These are phyloP conservation scores for Zapus hudsonius DNA, from an alignment of 2,113 vertebrate genomes.

Conservation along the genomic window DNA sequence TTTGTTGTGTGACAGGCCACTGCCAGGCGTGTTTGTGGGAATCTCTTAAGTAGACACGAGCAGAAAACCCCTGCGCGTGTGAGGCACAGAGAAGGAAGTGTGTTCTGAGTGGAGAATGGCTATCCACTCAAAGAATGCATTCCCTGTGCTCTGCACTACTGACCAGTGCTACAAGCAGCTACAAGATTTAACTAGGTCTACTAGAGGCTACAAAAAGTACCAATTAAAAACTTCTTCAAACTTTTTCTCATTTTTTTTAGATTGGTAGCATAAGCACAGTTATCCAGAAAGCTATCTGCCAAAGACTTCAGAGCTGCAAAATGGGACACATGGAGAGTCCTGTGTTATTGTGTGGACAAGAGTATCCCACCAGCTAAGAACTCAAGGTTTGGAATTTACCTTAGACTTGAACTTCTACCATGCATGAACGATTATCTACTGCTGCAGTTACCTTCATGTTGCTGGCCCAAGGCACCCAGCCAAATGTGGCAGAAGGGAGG, in stretches of 20 bases:
- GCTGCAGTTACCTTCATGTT: no score
- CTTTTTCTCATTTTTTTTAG: neutral
- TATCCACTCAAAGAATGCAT: neutral
- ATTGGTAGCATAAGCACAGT: neutral
- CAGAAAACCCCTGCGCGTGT: neutral
- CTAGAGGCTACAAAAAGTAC: neutral
- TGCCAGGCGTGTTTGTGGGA: neutral
- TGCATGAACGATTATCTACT: neutral
- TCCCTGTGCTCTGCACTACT: neutral
- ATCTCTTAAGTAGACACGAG: neutral
- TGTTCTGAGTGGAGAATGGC: neutral
- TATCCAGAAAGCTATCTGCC: neutral
- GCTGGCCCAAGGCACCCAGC: no score
- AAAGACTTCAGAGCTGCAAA: neutral
- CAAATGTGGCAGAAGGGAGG: no score
- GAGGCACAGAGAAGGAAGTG: neutral
- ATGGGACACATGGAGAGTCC: neutral
- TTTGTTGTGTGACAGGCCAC: constrained; percentile 24
- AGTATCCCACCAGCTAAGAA: neutral
- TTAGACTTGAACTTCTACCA: neutral
- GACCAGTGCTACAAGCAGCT: neutral
- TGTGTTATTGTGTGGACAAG: neutral
- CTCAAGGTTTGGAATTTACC: neutral
- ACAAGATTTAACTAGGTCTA: neutral
- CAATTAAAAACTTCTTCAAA: neutral